Evolutionary conservation across 2,113 vertebrate genomes (phyloP), one percentile per base, ranked within the genome.

Genomic region (Pseudonaja textilis): DNA sequence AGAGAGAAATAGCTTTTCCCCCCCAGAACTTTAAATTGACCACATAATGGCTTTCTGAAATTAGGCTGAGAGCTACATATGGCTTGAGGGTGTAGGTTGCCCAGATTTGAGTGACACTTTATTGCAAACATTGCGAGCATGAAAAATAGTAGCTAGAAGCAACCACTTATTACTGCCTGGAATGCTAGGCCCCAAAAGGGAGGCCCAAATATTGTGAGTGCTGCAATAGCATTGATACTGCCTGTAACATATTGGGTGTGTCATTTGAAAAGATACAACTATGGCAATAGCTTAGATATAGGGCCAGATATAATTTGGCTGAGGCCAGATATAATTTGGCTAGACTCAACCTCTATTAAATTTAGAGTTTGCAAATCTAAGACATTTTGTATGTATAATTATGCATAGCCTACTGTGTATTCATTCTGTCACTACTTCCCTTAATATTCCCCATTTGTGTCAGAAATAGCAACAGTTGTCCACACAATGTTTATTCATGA

Each of bases 381-480:
- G 18, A 47, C 23, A 10, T 87, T 86, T 61, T 87, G 56, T 50
- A n/a, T 47, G 26, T 52, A 90, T 34, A 22, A 18, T 64, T 52
- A 50, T 34, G 11, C 50, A 85, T 89, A 52, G 88, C 52, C 74
- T 81, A 88, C 34, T 26, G 25, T 18, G 3, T 0, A 22, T 26
- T 0, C 23, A 57, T 39, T 0, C 29, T 22, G 18, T 57, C 39
- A 3, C 20, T 1, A 61, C 54, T 18, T 92, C 45, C 7, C 12
- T 4, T 50, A 64, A 9, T 87, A 5, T 95, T 39, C 91, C 93
- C 57, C 85, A 34, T 18, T 47, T 18, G 16, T 89, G 42, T 50
- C 88, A 91, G 91, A 25, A 95, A 90, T 59, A 93, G 64, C 52
- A 93, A 12, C 42, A 55, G 5, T 85, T 91, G 85, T 85, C 26